Conservation (phyloP, 2,888 invertebrate genomes). For the Lamproptera curius region DNA sequence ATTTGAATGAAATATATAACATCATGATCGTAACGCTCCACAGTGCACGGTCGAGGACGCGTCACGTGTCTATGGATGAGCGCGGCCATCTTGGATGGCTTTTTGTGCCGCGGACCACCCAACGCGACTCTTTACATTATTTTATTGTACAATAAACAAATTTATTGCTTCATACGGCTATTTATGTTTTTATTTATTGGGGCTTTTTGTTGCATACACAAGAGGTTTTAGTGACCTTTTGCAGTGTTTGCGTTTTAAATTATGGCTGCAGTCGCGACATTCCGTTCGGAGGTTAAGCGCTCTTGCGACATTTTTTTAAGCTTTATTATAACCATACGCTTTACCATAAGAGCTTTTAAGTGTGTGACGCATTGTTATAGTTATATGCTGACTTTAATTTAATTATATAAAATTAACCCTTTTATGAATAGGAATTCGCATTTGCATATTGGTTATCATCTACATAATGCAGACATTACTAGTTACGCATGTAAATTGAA, state of each 20-base stretch:
- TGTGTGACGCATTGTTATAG: not conserved
- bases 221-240: conserved; percentile 55
- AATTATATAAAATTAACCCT: too few species aligned
- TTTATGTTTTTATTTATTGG: conserved; percentile 75
- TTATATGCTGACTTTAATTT: too few species aligned
- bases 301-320: conserved; percentile 7
- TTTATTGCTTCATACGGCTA: conserved; percentile 75
- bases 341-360: conserved; percentile 1
- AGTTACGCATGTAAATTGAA: conserved; percentile 28
- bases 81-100: conserved; percentile 55
- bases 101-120: conserved; percentile 71
- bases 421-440: not conserved
- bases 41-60: conserved; percentile 27
- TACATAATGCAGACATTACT: conserved; percentile 10
- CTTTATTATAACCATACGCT: too few species aligned
- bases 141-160: conserved; percentile 78
- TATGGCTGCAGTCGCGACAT: conserved; percentile 22
- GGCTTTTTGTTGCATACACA: conserved; percentile 57
- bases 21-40: conserved; percentile 17
- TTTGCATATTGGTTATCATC: not conserved
- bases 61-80: conserved; percentile 52
- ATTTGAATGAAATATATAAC: conserved; percentile 9
- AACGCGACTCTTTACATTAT: conserved; percentile 70
- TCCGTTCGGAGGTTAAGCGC: conserved; percentile 14
- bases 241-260: conserved; percentile 42